A percentile compares a stretch with the other conserved stretches of the same genome.
Evolutionary conservation across 2,113 vertebrate species (phyloP).

Genomic region (Pseudopodoces humilis): DNA sequence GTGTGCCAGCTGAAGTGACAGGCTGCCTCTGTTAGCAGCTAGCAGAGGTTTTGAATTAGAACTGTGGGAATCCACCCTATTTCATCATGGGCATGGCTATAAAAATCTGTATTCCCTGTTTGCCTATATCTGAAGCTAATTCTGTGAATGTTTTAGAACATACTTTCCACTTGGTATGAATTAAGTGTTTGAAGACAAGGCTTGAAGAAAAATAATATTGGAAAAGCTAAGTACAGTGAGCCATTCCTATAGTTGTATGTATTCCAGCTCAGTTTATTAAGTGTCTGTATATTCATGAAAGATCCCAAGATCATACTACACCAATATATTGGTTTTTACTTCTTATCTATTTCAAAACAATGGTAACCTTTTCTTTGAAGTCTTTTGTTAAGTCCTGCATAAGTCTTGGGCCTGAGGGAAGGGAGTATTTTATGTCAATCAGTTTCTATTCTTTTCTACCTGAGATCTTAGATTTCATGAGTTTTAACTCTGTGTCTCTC

Average conservation of each 20-base stretch:
- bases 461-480: neutral
- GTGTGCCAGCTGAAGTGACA: neutral
- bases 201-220: neutral
- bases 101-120: neutral
- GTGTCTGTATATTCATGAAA: neutral
- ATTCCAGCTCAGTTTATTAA: neutral
- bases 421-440: neutral
- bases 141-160: neutral
- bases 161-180: neutral
- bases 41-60: neutral
- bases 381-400: neutral
- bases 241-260: neutral
- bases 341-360: neutral
- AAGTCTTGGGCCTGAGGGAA: neutral
- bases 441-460: neutral
- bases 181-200: neutral
- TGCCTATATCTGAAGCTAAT: neutral
- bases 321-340: neutral
- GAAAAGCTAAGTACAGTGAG: neutral
- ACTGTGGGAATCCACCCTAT: neutral
- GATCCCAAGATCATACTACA: neutral
- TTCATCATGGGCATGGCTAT: fast-evolving
- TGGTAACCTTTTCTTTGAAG: neutral
- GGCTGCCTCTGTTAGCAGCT: neutral
- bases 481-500: neutral